phyloP scores from a whole-genome alignment of 2,113 vertebrate species.

The Chaetorhynchus papuensis region DNA sequence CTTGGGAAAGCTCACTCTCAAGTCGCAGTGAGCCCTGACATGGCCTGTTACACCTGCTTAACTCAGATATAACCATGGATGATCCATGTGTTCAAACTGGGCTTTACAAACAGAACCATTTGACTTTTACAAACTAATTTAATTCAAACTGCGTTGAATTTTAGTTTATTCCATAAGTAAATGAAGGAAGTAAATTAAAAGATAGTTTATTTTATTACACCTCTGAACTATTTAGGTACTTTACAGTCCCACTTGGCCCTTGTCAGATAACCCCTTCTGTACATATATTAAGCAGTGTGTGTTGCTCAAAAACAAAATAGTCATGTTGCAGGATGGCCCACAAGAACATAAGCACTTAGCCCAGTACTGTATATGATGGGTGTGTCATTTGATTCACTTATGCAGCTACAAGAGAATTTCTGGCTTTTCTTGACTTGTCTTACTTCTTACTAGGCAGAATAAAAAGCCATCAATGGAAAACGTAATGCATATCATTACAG shows the following conservation, averaged over 20 bases:
- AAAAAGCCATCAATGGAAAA: neutral
- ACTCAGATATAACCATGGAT: neutral
- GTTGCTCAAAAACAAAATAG: neutral
- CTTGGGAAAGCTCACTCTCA: neutral
- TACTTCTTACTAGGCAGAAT: neutral
- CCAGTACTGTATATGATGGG: neutral
- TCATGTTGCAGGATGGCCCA: neutral
- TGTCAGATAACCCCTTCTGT: neutral
- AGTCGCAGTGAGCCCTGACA: neutral
- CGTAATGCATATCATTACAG: neutral
- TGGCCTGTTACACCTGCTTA: neutral
- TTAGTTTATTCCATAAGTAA: neutral
- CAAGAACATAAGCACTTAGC: neutral
- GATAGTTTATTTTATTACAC: neutral
- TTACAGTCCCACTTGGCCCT: neutral
- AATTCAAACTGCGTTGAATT: constrained; percentile 25
- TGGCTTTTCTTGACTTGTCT: neutral
- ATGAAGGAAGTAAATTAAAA: neutral
- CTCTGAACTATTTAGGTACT: neutral
- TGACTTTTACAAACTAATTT: constrained; percentile 20
- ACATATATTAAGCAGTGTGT: neutral
- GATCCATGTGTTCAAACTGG: neutral
- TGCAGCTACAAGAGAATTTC: neutral
- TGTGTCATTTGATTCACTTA: neutral
- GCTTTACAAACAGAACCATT: constrained; percentile 29